A percentile compares a stretch with the other conserved stretches of the same genome.
These are phyloP conservation scores for Eupsilia transversa DNA, from an alignment of 2,888 invertebrate genomes.

Conservation along the genomic window DNA sequence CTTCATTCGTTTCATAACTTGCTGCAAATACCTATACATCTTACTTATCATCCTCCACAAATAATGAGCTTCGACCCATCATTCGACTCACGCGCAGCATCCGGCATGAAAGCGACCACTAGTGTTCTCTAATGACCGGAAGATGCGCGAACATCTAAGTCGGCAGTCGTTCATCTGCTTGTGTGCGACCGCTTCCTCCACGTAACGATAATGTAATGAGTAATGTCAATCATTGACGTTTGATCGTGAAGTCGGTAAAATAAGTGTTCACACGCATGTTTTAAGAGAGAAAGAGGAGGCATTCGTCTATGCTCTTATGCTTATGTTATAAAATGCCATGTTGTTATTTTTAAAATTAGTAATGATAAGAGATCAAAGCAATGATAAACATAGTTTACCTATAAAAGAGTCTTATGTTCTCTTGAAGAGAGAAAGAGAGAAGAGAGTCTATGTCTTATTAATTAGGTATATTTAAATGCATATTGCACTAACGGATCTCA, in stretches of 20 bases:
- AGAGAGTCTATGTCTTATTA: background rate
- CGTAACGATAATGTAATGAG: slow-evolving; percentile 67
- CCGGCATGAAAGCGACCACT: slow-evolving; percentile 57
- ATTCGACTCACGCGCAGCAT: slow-evolving; percentile 52
- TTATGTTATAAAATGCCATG: background rate
- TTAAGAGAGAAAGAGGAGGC: background rate
- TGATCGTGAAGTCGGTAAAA: slow-evolving; percentile 17
- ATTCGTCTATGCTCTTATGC: background rate
- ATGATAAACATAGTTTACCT: background rate
- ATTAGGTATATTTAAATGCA: background rate
- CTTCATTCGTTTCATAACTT: slow-evolving; percentile 4
- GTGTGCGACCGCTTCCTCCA: slow-evolving; percentile 61
- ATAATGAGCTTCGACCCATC: slow-evolving; percentile 59
- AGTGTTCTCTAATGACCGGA: slow-evolving; percentile 66
- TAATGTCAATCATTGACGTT: slow-evolving; percentile 58
- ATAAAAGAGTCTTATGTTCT: background rate
- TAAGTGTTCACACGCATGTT: slow-evolving; percentile 3
- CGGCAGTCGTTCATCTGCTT: slow-evolving; percentile 52
- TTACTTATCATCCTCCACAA: slow-evolving; percentile 33
- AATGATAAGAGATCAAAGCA: background rate
- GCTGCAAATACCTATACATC: slow-evolving; percentile 15
- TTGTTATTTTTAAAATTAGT: background rate
- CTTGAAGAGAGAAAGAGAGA: background rate
- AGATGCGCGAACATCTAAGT: slow-evolving; percentile 61
- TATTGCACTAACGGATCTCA: background rate